Evolutionary conservation across 30 jellyfish, hydroid and myxozoan species (phyloP).

Genomic region (Aurelia coerulea): DNA sequence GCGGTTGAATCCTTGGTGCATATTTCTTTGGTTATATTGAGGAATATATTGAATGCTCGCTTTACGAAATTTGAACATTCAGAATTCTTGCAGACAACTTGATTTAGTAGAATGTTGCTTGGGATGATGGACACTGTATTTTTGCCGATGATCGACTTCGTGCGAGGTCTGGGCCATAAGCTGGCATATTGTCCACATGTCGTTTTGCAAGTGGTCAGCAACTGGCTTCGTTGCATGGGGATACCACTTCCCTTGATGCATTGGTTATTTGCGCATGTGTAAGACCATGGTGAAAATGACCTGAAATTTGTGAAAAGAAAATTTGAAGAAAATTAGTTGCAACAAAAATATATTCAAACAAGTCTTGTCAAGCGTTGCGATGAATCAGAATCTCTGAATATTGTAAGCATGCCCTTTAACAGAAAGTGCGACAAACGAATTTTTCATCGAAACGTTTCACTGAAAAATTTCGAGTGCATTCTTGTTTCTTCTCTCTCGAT

Average conservation of each 20-base stretch:
- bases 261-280: slow-evolving; percentile 40
- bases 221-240: slow-evolving; percentile 30
- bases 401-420: too few species aligned
- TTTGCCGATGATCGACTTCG: slow-evolving; percentile 4
- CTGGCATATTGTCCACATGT: slow-evolving; percentile 79
- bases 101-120: slow-evolving; percentile 15
- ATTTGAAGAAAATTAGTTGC: too few species aligned
- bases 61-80: slow-evolving; percentile 8
- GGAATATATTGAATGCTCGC: slow-evolving; percentile 33
- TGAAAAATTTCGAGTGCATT: too few species aligned
- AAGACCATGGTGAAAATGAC: slow-evolving; percentile 58
- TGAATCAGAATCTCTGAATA: too few species aligned
- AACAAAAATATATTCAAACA: too few species aligned
- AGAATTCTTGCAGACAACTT: slow-evolving; percentile 17
- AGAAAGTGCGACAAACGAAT: too few species aligned
- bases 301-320: not conserved
- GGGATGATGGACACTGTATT: slow-evolving; percentile 42
- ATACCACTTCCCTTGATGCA: slow-evolving; percentile 44
- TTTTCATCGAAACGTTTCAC: too few species aligned
- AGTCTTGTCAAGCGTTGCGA: too few species aligned
- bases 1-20: slow-evolving; percentile 28
- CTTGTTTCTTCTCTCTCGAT: too few species aligned
- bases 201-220: slow-evolving; percentile 66
- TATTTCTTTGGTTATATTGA: slow-evolving; percentile 6
- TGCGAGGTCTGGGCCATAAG: slow-evolving; percentile 85